These are phyloP conservation scores for Calonectris borealis DNA, from an alignment of 2,113 vertebrate species.

Conservation along the genomic window DNA sequence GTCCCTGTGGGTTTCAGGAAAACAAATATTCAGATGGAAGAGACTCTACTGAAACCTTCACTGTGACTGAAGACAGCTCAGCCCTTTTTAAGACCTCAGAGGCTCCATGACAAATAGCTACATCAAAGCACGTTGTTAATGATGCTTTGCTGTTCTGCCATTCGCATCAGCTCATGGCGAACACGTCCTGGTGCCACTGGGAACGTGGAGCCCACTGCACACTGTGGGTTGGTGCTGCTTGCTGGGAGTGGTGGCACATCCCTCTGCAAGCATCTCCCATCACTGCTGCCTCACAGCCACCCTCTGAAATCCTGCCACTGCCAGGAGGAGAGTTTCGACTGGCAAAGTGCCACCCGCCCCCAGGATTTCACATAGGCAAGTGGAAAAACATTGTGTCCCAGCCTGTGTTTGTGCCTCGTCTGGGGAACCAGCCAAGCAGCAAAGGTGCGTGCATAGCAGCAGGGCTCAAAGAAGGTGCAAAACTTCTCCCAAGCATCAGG, in stretches of 20 bases:
- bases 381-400: background rate
- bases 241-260: background rate
- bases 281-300: background rate
- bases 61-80: background rate
- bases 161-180: background rate
- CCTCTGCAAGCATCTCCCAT: background rate
- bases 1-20: background rate
- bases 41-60: background rate
- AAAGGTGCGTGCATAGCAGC: background rate
- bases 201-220: background rate
- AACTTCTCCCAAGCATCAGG: accelerated
- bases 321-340: background rate
- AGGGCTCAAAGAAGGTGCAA: background rate
- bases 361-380: accelerated
- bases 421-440: background rate
- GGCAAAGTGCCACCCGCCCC: background rate
- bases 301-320: background rate
- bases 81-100: background rate
- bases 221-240: background rate
- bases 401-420: background rate
- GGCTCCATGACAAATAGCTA: accelerated
- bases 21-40: background rate
- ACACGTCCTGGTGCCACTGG: accelerated
- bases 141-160: background rate
- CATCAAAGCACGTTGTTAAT: background rate